Base-by-base conservation (phyloP, 1,140 invertebrate species). In the Drosophila triauraria region DNA sequence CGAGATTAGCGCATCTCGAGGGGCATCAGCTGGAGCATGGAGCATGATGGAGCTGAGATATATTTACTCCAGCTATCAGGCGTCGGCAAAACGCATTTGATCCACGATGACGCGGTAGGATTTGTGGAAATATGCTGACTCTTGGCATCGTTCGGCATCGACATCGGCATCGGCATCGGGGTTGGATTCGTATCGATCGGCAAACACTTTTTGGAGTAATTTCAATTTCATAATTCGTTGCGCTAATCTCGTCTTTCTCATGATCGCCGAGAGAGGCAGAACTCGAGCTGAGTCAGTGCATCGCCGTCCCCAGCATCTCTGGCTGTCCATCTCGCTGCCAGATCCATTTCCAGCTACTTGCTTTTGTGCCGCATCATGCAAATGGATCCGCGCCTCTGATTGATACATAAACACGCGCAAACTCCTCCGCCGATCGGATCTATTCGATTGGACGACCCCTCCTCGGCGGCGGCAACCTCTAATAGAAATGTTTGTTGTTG, bases 151-250 rank as follows among this genome's bases (percentile, higher is more conserved):
- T 51, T 68, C 46, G 65, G 70, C 9, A 53, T 50, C 20, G 20
- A 20, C 20, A 20, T 20, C 20, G 20, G 20, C 20, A 20, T 20
- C 20, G 20, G 20, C 20, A 20, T 50, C 47, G 51, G 32, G 1
- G 9, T 9, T 32, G 32, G 32, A 35, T 53, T 86, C 70, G 85
- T 78, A 90, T 80, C 81, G 86, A 90, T 90, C 85, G 82, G 67
- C 85, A 85, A 90, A 90, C 85, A 84, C 85, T 85, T 88, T 88
- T 88, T 90, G 68, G 85, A 90, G 85, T 90, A 91, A 90, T 90
- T 90, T 90, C 85, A 90, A 90, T 90, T 90, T 90, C 81, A 90
- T 90, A 85, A 90, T 90, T 90, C 85, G 85, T 90, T 90, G 85
- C 85, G 85, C 85, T 90, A 90, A 90, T 90, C 85, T 90, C 62